Base-by-base conservation (phyloP, 1,140 invertebrate species). In the Psilanteris sp. region DNA sequence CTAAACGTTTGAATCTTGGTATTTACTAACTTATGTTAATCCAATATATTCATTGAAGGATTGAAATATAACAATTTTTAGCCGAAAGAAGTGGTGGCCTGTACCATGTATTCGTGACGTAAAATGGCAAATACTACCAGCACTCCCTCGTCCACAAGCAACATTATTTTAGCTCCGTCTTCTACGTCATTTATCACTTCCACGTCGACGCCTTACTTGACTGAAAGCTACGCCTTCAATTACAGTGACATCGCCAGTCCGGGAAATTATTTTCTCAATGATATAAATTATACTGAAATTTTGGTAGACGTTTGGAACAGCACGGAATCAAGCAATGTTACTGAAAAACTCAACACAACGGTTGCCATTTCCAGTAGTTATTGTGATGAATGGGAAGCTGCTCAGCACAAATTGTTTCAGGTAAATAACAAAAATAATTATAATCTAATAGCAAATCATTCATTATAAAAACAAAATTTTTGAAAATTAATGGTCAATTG, bases 331-430 rank as follows among this genome's bases (percentile, higher is more conserved):
- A 88, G 81, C 76, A 91, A 91, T 82, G 84, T 87, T 34, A 89
- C 89, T 10, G 81, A 83, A 54, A 86, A 83, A 39, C 72, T 86
- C 54, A 91, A 86, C 77, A 79, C 86, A 37, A 89, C 88, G 6
- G 88, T 89, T 10, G 81, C 88, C 39, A 83, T 86, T 77, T 78
- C 89, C 43, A 86, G 87, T 85, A 88, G 85, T 89, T 91, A 87
- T 73, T 96, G 95, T 83, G 91, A 91, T 55, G 93, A 5, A 27
- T 9, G 15, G n/a, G 11, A 11, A 29, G 9, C 32, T 13, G 14
- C 16, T 5, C 18, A 20, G 18, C 18, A 20, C 5, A 20, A 20
- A 20, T 20, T 20, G 5, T 20, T 20, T 20, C 18, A 20, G 18
- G 18, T 20, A 20, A 5, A 20, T 20, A 20, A 3, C 18, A 20